Base-by-base conservation (phyloP, 2,888 invertebrate genomes). In the Palloptera scutellata region DNA sequence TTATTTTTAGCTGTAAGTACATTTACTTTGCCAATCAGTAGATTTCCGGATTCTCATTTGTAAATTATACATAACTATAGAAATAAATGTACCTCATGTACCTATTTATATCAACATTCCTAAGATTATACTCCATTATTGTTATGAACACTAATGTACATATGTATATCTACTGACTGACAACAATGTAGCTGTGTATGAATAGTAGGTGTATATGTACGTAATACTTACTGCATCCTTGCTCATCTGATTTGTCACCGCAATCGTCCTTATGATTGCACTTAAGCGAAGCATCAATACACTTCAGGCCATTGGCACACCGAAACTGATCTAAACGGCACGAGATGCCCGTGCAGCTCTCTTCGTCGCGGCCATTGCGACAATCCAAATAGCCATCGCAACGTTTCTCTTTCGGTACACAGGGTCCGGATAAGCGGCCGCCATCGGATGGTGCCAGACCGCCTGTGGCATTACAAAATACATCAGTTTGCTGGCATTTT, bases 341-440 rank as follows among this genome's bases (percentile, higher is more conserved):
- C 52, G 91, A 86, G 12, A 87, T 84, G 45, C 89, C 90, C 1
- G 88, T 86, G 82, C 95, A 96, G 67, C 89, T 90, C 70, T 91
- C 89, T 82, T 95, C 95, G 81, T 96, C 96, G 70, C 89, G 89
- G 43, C 91, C 91, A 69, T 91, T 92, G 67, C 95, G 89, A 84
- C 97, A 97, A 85, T 97, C 96, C 80, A 91, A 81, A 81, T 90
- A 92, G 79, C 97, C 97, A 82, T 97, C 95, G 86, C 97, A 97
- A 81, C 90, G 91, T 84, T 95, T 96, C 76, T 92, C 91, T 83
- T 91, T 92, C 59, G 94, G 92, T 82, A 97, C 91, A 85, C 97
- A 97, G 20, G 94, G 92, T 19, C 92, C 93, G 70, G 90, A 89
- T 63, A 82, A 69, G 40, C 84, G 83, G 30, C 88, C 83, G 53